Evolutionary conservation across 2,113 vertebrate genomes (phyloP), one percentile per base, ranked within the genome.

Genomic region (Hypocryptadius cinnamomeus): DNA sequence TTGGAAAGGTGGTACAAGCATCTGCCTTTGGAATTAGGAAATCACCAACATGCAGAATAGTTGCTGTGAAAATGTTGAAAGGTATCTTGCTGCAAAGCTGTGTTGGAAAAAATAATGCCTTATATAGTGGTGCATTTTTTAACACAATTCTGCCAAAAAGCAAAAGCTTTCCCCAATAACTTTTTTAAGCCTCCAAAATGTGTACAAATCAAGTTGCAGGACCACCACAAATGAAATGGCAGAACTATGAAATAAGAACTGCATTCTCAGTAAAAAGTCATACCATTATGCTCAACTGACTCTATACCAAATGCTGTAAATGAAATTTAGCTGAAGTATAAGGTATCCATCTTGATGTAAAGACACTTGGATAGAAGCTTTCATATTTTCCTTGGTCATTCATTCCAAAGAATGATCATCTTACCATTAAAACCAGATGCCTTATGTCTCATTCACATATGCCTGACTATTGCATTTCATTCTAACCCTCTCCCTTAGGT

Each of bases 31-130:
- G 98, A 79, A 99, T 99, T 65, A 97, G 98, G 90, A 98, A 97
- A 70, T 97, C 97, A 27, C 96, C 98, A 77, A 97, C 98, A 5
- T 99, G 98, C 97, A 97, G 97, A 91, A 98, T 98, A 11, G 99
- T 99, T 86, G 99, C 99, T 53, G 99, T 99, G 54, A 99, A 99
- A 96, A 99, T 99, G 99, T 97, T 99, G 71, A 99, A 99, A 99
- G 99, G 99, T 99, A 97, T 33, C 53, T 28, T 60, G 50, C n/a
- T 39, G 13, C 31, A 31, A 30, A 48, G 25, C 20, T 66, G 60
- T 17, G 5, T 27, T 84, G 53, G 57, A 64, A 85, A 54, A 88
- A 72, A 40, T 21, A 4, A 22, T 53, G 25, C 6, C 3, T 28
- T 45, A 17, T 16, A 23, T 10, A 5, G 5, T 22, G 9, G 33